Evolutionary conservation across 2,113 vertebrate species (phyloP).

Genomic region (Pyrgilauda ruficollis): DNA sequence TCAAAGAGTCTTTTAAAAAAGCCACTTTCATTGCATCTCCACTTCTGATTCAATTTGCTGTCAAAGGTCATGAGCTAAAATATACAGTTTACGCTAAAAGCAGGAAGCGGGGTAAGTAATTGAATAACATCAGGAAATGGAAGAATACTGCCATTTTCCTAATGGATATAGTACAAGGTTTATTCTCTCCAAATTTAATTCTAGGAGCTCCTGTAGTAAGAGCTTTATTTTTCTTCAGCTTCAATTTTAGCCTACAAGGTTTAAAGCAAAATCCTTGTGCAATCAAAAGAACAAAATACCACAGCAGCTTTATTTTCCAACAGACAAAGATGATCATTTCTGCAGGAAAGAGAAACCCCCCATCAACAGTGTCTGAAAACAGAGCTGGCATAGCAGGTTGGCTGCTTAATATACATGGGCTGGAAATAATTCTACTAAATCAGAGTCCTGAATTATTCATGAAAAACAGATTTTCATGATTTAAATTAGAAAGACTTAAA

Average conservation of each 20-base stretch:
- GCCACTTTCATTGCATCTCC: slow-evolving; percentile 21
- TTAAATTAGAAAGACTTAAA: slow-evolving; percentile 63
- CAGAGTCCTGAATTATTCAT: slow-evolving; percentile 63
- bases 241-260: slow-evolving; percentile 30
- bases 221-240: slow-evolving; percentile 55
- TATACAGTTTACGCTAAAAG: slow-evolving; percentile 68
- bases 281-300: slow-evolving; percentile 51
- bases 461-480: slow-evolving; percentile 59
- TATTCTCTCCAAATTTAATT: slow-evolving; percentile 70
- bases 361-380: slow-evolving; percentile 12
- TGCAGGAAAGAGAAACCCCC: slow-evolving; percentile 25
- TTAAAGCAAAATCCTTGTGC: slow-evolving; percentile 26
- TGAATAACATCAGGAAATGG: slow-evolving; percentile 70
- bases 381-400: slow-evolving; percentile 35
- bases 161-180: slow-evolving; percentile 68
- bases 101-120: slow-evolving; percentile 58
- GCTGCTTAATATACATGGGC: slow-evolving; percentile 60
- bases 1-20: slow-evolving; percentile 22
- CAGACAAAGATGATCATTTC: slow-evolving; percentile 51
- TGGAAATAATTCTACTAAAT: slow-evolving; percentile 62
- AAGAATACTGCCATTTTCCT: slow-evolving; percentile 69
- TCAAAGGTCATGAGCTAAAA: slow-evolving; percentile 69
- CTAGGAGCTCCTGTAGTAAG: slow-evolving; percentile 50
- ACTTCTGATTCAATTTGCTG: slow-evolving; percentile 61
- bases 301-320: slow-evolving; percentile 54